Evolutionary conservation across 2,113 vertebrate species (phyloP), one percentile per base, ranked within the genome.

Genomic region (Stictonetta naevosa): DNA sequence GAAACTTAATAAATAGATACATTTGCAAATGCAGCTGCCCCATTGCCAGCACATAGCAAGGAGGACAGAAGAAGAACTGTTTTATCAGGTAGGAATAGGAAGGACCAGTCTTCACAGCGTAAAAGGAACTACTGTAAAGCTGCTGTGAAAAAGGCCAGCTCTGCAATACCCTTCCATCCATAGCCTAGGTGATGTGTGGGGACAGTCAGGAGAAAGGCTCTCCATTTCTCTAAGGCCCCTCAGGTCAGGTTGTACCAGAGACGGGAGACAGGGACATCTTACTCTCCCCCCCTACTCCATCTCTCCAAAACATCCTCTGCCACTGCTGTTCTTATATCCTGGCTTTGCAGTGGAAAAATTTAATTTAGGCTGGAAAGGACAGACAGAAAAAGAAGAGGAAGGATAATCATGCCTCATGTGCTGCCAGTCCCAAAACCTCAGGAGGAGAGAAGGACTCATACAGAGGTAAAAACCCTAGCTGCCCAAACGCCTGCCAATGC

Each of bases 101-200:
- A 76, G 20, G 26, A 38, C 2, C 7, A 38, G 16, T 9, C 11
- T 64, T 66, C 3, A 2, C 10, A 34, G 38, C 19, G 22, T 36
- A 44, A 60, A 86, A 75, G 20, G 6, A 74, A 53, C 9, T 48
- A 13, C 8, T 21, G 34, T 34, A n/a, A 64, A 50, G 14, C 5
- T 29, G 17, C 5, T 33, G 14, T n/a, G 31, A 86, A 69, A 67
- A 38, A 74, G 15, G 19, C 48, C 48, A 55, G 31, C 17, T 91
- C 11, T 38, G n/a, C 26, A 12, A 23, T 7, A 8, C 36, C 29
- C 5, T 52, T 58, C 42, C 8, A 48, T 5, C 31, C 40, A 40
- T 31, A 50, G 5, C 26, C 33, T 19, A n/a, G 11, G 12, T 2
- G 3, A 7, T 12, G 17, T 0, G 2, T 1, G 1, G 17, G 88